phyloP scores from a whole-genome alignment of 2,797 vertebrate genomes.

The Cryptoblepharus egeriae region DNA sequence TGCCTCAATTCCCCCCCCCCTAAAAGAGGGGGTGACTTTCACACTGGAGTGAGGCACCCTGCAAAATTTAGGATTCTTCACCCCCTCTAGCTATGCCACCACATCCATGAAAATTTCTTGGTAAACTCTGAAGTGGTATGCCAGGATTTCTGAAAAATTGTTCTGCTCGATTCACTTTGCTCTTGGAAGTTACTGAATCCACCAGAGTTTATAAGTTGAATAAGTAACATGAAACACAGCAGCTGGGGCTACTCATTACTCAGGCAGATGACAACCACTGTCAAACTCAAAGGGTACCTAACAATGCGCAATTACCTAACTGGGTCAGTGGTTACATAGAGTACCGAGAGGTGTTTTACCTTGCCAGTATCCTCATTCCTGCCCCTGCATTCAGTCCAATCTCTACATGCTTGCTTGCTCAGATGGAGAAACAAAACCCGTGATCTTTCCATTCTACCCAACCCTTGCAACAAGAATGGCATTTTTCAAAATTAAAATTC shows the following conservation, averaged over 20 bases:
- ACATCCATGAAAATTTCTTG: slow-evolving; percentile 37
- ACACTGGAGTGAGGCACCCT: too few species aligned
- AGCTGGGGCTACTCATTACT: slow-evolving; percentile 66
- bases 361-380: background rate
- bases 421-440: background rate
- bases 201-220: slow-evolving; percentile 64
- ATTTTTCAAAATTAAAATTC: background rate
- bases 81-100: too few species aligned
- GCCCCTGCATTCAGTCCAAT: background rate
- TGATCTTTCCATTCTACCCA: background rate
- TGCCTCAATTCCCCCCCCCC: too few species aligned
- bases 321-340: slow-evolving; percentile 56
- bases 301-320: slow-evolving; percentile 47
- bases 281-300: slow-evolving; percentile 43
- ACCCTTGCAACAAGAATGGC: background rate
- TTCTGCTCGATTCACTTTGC: slow-evolving; percentile 60
- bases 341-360: slow-evolving; percentile 16
- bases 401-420: background rate
- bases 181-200: slow-evolving; percentile 49
- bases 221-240: slow-evolving; percentile 62
- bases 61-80: too few species aligned
- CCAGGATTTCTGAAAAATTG: slow-evolving; percentile 60
- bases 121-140: slow-evolving; percentile 24
- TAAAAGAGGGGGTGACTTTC: too few species aligned
- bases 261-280: slow-evolving; percentile 58